Base-by-base conservation (phyloP, 2,888 invertebrate genomes). In the Callyntrura guangdongensis region DNA sequence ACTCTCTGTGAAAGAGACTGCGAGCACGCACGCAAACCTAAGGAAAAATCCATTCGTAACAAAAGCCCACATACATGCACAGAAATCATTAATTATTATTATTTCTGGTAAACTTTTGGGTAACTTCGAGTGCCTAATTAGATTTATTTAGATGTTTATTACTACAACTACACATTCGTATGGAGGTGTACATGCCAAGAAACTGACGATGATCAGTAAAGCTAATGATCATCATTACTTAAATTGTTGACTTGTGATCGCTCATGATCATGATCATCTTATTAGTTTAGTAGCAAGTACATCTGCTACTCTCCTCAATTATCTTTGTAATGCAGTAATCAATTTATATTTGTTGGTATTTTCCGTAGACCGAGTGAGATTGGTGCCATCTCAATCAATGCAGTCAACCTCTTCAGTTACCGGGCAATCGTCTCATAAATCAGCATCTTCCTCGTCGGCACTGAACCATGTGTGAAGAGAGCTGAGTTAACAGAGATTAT, bases 381-480 rank as follows among this genome's bases (percentile, higher is more conserved):
- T 89, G 84, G 89, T 89, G 27, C 89, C 89, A 61, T 89, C 89
- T 84, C 89, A 89, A 67, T 89, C 89, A 20, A 89, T 89, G 89
- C 89, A 89, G 67, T 89, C 89, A 53, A 89, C 89, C 22, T 67
- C 84, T 17, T 89, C 89, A 74, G 64, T 22, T 25, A 36, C 79
- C 64, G 86, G 49, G 59, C 72, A 74, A 49, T 82, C 59, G 1
- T 47, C 79, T n/a, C 56, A 84, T 79, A 74, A 74, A 56, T 82
- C 72, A 20, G 20, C 45, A 45, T 72, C 84, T 53, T 36, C 72
- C 17, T 56, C 89, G 5, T 77, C 84, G 14, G 84, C 72, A 77
- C 64, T 84, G 22, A 89, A 89, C 47, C 89, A 89, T 74, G 89
- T 89, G 49, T 89, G 61, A 86, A 79, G 8, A n/a, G 64, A 64